Evolutionary conservation across 2,888 invertebrate species (phyloP).

Genomic region (Spisula subtruncata): DNA sequence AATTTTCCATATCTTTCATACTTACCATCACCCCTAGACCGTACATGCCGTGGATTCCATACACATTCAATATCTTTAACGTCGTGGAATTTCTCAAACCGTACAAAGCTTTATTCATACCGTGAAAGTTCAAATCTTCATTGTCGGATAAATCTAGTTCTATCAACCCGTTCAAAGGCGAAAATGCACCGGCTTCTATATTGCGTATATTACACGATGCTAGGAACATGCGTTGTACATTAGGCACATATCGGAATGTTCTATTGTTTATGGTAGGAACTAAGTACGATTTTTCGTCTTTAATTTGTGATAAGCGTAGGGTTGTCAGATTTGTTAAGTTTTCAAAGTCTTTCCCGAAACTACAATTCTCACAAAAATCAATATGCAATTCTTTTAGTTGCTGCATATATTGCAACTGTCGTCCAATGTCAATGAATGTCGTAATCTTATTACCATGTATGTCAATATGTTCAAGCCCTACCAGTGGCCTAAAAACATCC

Average conservation of each 20-base stretch:
- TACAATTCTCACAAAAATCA: too few species aligned
- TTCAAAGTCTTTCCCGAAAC: too few species aligned
- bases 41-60: constrained; percentile 46
- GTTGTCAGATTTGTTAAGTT: too few species aligned
- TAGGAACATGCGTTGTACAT: constrained; percentile 34
- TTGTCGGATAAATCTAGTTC: constrained; percentile 66
- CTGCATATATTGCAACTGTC: too few species aligned
- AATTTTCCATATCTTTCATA: constrained; percentile 35
- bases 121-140: constrained; percentile 48
- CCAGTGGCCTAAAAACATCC: too few species aligned
- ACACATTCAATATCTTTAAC: constrained; percentile 41
- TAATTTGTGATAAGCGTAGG: constrained; percentile 38
- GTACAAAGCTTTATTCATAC: constrained; percentile 58
- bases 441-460: too few species aligned
- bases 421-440: too few species aligned
- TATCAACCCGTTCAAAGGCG: constrained; percentile 39
- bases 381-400: too few species aligned
- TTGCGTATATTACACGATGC: constrained; percentile 39
- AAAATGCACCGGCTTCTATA: constrained; percentile 45
- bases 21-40: constrained; percentile 50
- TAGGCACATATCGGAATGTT: constrained; percentile 42
- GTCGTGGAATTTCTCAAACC: constrained; percentile 50
- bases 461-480: too few species aligned
- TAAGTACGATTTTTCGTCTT: neutral
- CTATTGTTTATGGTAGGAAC: neutral